Evolutionary conservation across 2,888 invertebrate genomes (phyloP).

Genomic region (Trichogramma dendrolimi): DNA sequence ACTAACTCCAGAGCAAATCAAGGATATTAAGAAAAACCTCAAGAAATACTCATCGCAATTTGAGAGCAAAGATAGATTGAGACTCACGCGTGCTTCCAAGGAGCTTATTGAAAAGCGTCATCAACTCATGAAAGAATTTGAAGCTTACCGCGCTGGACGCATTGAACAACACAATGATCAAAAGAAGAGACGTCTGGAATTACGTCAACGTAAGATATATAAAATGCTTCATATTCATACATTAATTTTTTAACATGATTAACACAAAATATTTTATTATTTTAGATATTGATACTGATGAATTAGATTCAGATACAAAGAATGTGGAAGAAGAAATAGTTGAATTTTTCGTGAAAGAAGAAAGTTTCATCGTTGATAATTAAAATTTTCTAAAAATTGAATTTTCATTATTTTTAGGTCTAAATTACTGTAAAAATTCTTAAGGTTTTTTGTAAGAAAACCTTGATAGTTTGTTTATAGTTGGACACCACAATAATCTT

Average conservation of each 20-base stretch:
- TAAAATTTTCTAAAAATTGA: conserved; percentile 49
- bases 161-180: conserved; percentile 71
- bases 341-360: conserved; percentile 97
- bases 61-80: conserved; percentile 91
- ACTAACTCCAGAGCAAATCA: conserved; percentile 76
- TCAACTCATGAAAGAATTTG: conserved; percentile 79
- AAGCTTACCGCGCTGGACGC: conserved; percentile 74
- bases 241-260: not conserved
- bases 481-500: too few relatives aligned
- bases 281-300: conserved; percentile 87
- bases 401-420: too few relatives aligned
- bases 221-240: not conserved
- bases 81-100: conserved; percentile 87
- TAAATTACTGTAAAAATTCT: too few relatives aligned
- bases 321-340: conserved; percentile 92
- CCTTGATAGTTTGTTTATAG: too few relatives aligned
- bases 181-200: conserved; percentile 75
- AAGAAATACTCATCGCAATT: conserved; percentile 95
- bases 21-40: conserved; percentile 94
- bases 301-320: conserved; percentile 74
- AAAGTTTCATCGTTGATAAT: conserved; percentile 71
- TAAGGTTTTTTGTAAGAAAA: too few relatives aligned
- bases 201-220: conserved; percentile 74
- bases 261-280: not conserved
- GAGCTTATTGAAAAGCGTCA: conserved; percentile 89